Base-by-base conservation (phyloP, 2,797 vertebrate species). In the Prionace glauca region DNA sequence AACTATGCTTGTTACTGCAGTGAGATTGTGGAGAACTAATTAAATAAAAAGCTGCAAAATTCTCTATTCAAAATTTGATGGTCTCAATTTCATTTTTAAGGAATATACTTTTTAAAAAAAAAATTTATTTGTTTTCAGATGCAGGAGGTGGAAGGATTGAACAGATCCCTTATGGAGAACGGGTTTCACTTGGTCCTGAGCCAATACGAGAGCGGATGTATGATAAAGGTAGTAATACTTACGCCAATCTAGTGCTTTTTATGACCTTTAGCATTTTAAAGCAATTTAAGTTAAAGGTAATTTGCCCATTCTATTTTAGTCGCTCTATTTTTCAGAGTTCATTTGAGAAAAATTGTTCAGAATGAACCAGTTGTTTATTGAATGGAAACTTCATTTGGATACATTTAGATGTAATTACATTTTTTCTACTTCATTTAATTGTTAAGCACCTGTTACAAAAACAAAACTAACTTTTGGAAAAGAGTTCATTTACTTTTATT, bases 121-220 rank as follows among this genome's bases (percentile, higher is more conserved):
- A 16, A 22, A 77, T 96, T 96, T 72, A 96, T 97, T 97, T 95
- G 41, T 96, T 96, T 96, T 36, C 96, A 99, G 99, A 99, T 96
- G 97, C 97, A 96, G 97, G 97, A 5, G 98, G 98, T 95, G 97
- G 98, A 96, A 99, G 98, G 95, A 98, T 99, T 96, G 99, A 99
- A 96, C 98, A 99, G 96, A 99, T 99, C 90, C 98, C 99, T 1
- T 99, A 99, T 95, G 99, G 99, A 32, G 99, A 99, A 96, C 98
- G 99, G 96, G 98, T 99, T 96, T 97, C 99, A 32, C 97, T 99
- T 50, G 98, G 99, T 96, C 99, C 99, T 71, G 99, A 99, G 93
- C 99, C 99, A 74, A 20, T 98, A 32, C 97, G 97, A 0, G 97
- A 98, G 95, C 98, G 99, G 96, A 98, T 98, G 11, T 99, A 99